phyloP scores from a whole-genome alignment of 2,888 invertebrate species.

The Nephrocerus scutellatus region DNA sequence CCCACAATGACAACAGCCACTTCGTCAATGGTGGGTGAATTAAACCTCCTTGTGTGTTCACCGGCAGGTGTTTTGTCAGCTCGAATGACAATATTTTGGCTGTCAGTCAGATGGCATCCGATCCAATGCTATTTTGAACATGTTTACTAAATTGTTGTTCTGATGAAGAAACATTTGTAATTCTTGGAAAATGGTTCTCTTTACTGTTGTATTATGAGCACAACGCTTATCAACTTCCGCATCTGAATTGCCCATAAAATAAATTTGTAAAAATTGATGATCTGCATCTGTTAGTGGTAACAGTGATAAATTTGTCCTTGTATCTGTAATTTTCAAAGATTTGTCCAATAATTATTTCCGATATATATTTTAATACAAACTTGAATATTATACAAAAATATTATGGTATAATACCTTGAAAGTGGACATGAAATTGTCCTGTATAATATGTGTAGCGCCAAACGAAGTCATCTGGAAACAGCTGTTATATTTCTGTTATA shows the following conservation, averaged over 20 bases:
- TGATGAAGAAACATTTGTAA: conserved; percentile 11
- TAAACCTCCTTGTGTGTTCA: neutral
- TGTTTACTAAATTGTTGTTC: conserved; percentile 8
- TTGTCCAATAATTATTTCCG: conserved; percentile 5
- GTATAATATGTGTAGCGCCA: conserved; percentile 12
- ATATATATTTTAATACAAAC: neutral
- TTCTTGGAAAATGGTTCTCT: too few species aligned
- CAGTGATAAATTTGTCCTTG: neutral
- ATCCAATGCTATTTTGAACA: conserved; percentile 9
- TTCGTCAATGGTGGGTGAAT: conserved; percentile 29
- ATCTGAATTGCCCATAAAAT: too few species aligned
- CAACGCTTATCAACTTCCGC: too few species aligned
- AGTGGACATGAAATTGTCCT: conserved; percentile 14
- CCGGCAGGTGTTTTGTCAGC: conserved; percentile 31
- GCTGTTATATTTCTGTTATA: conserved; percentile 12
- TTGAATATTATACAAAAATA: conserved; percentile 9
- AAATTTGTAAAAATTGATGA: too few species aligned
- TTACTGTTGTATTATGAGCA: too few species aligned
- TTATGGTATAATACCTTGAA: conserved; percentile 9
- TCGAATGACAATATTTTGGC: conserved; percentile 33
- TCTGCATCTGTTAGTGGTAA: too few species aligned
- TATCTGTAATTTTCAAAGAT: conserved; percentile 9
- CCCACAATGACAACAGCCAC: conserved; percentile 34
- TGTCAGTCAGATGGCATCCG: conserved; percentile 22
- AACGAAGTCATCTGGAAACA: conserved; percentile 15